Conservation (phyloP, 2,113 vertebrate genomes). For the Nanorana parkeri region DNA sequence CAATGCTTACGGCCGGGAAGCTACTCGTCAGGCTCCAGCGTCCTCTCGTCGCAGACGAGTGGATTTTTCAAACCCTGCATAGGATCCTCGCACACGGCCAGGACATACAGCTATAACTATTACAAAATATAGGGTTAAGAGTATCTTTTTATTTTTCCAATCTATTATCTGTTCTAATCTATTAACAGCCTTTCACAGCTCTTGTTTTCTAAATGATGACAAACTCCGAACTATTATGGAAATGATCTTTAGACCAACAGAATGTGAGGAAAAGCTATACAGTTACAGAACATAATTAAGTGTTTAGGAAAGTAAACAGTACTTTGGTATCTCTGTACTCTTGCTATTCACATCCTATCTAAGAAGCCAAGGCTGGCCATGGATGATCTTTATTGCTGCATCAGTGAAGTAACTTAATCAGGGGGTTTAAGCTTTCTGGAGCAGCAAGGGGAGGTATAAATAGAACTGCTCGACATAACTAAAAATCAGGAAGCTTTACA, state of each 20-base stretch:
- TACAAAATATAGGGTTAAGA: too few relatives aligned
- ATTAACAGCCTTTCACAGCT: too few relatives aligned
- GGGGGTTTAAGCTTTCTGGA: slow-evolving; percentile 45
- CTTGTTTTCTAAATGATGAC: too few relatives aligned
- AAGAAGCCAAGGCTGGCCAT: slow-evolving; percentile 26
- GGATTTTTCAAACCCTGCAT: too few relatives aligned
- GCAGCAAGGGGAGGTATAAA: slow-evolving; percentile 32
- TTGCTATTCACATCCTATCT: slow-evolving; percentile 45
- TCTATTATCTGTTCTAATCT: too few relatives aligned
- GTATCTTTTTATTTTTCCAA: too few relatives aligned
- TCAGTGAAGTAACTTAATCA: slow-evolving; percentile 56
- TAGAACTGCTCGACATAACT: slow-evolving; percentile 10
- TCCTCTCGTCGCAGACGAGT: too few relatives aligned
- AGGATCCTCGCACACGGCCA: too few relatives aligned
- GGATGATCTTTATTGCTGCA: slow-evolving; percentile 45
- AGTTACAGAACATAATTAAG: slow-evolving; percentile 41
- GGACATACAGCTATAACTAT: too few relatives aligned
- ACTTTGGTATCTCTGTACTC: slow-evolving; percentile 46
- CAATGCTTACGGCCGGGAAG: too few relatives aligned
- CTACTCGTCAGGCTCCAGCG: too few relatives aligned
- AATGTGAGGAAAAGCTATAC: slow-evolving; percentile 31
- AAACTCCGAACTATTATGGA: background rate
- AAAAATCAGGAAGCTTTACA: slow-evolving; percentile 22
- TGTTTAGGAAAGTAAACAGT: slow-evolving; percentile 54
- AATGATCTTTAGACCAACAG: slow-evolving; percentile 44